Base-by-base conservation (phyloP, 2,113 vertebrate species). In the Elephas maximus region DNA sequence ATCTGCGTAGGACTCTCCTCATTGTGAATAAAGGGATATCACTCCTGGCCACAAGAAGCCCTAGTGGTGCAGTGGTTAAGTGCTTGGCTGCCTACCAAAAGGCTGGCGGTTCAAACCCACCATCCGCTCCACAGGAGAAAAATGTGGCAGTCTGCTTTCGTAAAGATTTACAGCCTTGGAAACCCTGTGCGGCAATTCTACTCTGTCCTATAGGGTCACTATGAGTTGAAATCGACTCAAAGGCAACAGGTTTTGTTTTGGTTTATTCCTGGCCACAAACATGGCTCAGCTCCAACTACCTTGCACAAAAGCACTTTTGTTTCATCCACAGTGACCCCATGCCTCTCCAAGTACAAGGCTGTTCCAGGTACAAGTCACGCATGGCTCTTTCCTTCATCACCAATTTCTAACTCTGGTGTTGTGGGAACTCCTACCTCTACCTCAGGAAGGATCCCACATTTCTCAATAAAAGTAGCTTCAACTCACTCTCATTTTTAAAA, bases 21-120 rank as follows among this genome's bases (percentile, higher is more conserved):
- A 90, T 62, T 93, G 97, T 92, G 97, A 97, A n/a, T 44, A 28
- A 62, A 85, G 45, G 17, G 77, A 24, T 20, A n/a, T n/a, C 14
- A 1, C 26, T 60, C 44, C 69, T 53, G 51, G 30, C 80, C 17
- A 53, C 7, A 28, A 41, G 62, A 14, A 71, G 33, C 6, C 33
- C 69, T 17, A 14, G 33, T n/a, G 69, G 33, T 30, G 12, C 71
- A 73, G n/a, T 20, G 71, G 71, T 18, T 73, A 73, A 37, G n/a
- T 1, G 15, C 69, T 33, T 18, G 8, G 15, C 33, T 71, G 69
- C 69, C 23, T 20, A 37, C 17, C 17, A 73, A 73, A 73, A 67
- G 63, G 71, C 21, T 5, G 17, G 8, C 26, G 18, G 33, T 37
- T 73, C 30, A 17, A 73, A 73, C n/a, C 71, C 17, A 37, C n/a